Percentiles rank a stretch among this genome's conserved stretches.
phyloP scores from a whole-genome alignment of 1,140 invertebrate species.

The Spodoptera frugiperda region DNA sequence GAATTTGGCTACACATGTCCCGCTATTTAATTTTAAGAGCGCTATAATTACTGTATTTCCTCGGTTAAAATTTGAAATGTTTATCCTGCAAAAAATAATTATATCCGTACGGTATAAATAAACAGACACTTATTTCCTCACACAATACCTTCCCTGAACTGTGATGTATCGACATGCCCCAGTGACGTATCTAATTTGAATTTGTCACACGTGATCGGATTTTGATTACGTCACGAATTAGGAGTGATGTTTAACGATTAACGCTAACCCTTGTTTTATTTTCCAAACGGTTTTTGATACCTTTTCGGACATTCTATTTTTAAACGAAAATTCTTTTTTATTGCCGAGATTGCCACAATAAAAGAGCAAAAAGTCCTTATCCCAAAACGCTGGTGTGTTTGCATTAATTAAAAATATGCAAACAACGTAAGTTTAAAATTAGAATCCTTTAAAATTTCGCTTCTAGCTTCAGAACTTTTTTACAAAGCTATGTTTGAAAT shows the following conservation, averaged over 20 bases:
- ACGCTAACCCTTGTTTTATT: conserved; percentile 16
- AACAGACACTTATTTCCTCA: neutral
- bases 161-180: neutral
- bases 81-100: neutral
- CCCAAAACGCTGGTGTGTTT: no score
- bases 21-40: conserved; percentile 25
- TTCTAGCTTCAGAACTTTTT: conserved; percentile 63
- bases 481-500: no score
- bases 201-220: conserved; percentile 14
- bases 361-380: no score
- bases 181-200: conserved; percentile 13
- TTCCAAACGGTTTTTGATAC: neutral
- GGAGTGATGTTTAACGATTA: conserved; percentile 27
- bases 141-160: neutral
- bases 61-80: neutral
- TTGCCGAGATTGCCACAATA: no score
- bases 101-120: neutral
- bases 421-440: conserved; percentile 4
- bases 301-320: neutral
- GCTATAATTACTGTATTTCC: conserved; percentile 13
- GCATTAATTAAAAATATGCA: no score
- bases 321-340: neutral
- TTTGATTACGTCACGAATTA: conserved; percentile 27
- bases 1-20: conserved; percentile 7
- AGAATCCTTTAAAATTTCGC: conserved; percentile 6